Evolutionary conservation across 2,113 vertebrate species (phyloP).

Genomic region (Donacobius atricapilla): DNA sequence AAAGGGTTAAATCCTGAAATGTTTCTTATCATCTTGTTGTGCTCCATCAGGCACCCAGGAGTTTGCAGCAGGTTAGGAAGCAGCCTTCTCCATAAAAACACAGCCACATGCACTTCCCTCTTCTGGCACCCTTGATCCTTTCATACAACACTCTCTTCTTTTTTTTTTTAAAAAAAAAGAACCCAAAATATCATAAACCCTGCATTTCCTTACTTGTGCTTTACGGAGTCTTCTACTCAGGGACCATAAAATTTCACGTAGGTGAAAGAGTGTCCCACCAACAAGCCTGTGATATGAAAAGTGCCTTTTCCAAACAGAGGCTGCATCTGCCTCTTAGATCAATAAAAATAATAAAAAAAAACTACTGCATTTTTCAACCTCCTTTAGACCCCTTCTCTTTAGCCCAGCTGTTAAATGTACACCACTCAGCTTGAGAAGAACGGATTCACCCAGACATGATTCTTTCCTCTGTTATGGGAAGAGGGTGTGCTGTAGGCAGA

Average conservation of each 20-base stretch:
- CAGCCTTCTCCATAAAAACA: background rate
- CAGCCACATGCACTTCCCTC: fast-evolving
- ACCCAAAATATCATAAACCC: fast-evolving
- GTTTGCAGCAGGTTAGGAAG: background rate
- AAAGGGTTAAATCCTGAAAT: background rate
- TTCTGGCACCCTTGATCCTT: background rate
- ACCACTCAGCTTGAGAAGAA: background rate
- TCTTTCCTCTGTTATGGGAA: background rate
- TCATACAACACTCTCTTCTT: fast-evolving
- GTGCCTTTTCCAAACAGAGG: fast-evolving
- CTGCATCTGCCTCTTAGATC: background rate
- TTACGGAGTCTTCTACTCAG: background rate
- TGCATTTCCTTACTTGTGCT: background rate
- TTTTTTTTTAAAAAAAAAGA: background rate
- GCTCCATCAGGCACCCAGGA: background rate
- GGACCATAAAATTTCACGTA: fast-evolving
- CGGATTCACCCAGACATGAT: fast-evolving
- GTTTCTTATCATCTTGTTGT: fast-evolving
- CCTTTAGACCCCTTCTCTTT: background rate
- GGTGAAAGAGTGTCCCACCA: background rate
- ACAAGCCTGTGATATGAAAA: background rate
- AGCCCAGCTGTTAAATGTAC: background rate
- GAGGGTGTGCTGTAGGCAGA: background rate
- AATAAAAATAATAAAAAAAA: background rate
- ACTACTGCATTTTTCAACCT: background rate